Percentiles rank a stretch among this genome's conserved stretches.
phyloP scores from a whole-genome alignment of 2,797 vertebrate genomes.

The Eremophila alpestris region DNA sequence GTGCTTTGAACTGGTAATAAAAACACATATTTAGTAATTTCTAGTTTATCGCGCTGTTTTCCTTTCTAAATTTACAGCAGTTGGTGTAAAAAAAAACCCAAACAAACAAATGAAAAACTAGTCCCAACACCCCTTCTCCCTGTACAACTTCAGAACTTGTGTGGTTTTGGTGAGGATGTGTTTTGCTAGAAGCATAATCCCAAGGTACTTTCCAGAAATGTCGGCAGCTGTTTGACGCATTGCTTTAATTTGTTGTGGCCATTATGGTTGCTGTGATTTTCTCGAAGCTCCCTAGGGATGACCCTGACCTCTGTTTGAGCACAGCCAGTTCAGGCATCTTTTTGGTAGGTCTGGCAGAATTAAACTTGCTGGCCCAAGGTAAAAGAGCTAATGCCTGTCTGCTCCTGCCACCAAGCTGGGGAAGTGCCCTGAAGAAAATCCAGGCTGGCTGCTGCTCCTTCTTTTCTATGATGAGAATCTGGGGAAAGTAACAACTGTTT shows the following conservation, averaged over 20 bases:
- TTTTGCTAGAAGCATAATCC: slow-evolving; percentile 47
- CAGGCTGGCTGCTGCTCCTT: not conserved
- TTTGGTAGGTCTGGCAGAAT: slow-evolving; percentile 36
- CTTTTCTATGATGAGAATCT: not conserved
- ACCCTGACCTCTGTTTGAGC: slow-evolving; percentile 39
- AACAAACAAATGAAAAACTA: not conserved
- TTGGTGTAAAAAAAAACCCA: not conserved
- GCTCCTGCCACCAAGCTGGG: slow-evolving; percentile 51
- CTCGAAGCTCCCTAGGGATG: not conserved
- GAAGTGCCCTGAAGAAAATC: slow-evolving; percentile 47
- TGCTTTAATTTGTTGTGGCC: slow-evolving; percentile 59
- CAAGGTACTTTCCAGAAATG: slow-evolving; percentile 59
- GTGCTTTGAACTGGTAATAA: not conserved
- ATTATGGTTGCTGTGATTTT: slow-evolving; percentile 28
- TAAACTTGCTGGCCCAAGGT: slow-evolving; percentile 52
- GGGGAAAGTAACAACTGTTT: not conserved
- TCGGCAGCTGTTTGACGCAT: not conserved
- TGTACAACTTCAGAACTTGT: not conserved
- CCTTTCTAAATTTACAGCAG: not conserved
- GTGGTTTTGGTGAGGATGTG: not conserved
- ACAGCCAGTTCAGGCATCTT: not conserved
- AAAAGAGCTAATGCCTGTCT: slow-evolving; percentile 53
- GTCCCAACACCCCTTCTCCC: fast-evolving
- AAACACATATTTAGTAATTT: not conserved
- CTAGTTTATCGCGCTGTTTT: not conserved